These are phyloP conservation scores for Eupithecia dodoneata DNA, from an alignment of 2,888 invertebrate species.

Conservation along the genomic window DNA sequence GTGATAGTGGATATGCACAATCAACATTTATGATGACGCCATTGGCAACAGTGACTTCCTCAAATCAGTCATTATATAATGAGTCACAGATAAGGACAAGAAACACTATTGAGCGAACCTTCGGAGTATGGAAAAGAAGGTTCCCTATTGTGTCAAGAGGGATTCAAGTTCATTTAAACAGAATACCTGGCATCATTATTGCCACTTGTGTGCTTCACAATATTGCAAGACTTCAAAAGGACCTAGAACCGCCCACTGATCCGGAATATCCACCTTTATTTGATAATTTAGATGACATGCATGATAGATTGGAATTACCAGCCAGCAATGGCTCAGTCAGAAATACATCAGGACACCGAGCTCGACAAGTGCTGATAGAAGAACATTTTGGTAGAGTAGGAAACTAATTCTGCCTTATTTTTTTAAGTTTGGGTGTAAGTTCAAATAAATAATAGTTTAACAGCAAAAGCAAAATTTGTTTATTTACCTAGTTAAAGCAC, in stretches of 20 bases:
- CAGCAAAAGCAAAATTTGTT: neutral
- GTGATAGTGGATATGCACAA: constrained; percentile 10
- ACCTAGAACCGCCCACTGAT: neutral
- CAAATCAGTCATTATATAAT: neutral
- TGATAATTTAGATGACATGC: neutral
- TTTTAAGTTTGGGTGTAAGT: neutral
- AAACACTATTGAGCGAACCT: constrained; percentile 2
- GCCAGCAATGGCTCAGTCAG: constrained; percentile 2
- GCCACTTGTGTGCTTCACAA: too few species aligned
- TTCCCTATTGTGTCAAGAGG: constrained; percentile 8
- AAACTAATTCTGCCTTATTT: too few species aligned
- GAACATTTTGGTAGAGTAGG: neutral
- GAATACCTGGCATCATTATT: neutral
- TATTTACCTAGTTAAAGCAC: neutral
- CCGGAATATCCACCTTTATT: neutral
- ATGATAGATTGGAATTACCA: constrained; percentile 4
- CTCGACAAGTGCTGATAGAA: constrained; percentile 2
- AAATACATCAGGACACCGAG: neutral
- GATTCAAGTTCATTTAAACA: neutral
- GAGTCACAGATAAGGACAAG: neutral
- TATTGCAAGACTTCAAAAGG: constrained; percentile 1
- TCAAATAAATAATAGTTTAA: neutral
- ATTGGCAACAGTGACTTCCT: neutral
- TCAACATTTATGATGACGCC: neutral
- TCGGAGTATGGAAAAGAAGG: constrained; percentile 3